Conservation (phyloP, 2,888 invertebrate genomes). For the Zygothrica quintamaculata region DNA sequence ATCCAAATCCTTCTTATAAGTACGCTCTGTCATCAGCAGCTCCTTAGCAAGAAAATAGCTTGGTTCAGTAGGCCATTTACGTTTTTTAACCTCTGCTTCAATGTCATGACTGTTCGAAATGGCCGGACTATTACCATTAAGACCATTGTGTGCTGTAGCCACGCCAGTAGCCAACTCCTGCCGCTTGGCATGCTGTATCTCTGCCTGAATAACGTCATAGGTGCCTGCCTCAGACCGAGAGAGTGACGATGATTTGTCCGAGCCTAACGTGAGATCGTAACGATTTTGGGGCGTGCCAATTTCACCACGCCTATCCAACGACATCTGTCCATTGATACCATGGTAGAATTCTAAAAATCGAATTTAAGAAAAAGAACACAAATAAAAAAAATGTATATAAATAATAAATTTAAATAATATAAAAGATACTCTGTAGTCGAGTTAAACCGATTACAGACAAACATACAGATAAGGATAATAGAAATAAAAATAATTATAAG, state of each 20-base stretch:
- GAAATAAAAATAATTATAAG: no score
- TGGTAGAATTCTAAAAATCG: constrained; percentile 81
- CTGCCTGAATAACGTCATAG: constrained; percentile 84
- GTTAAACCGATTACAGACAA: no score
- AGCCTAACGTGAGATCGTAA: constrained; percentile 83
- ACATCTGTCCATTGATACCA: constrained; percentile 85
- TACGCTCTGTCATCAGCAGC: constrained; percentile 97
- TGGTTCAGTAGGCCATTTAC: constrained; percentile 88
- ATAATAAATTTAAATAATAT: constrained; percentile 10
- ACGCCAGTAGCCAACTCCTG: constrained; percentile 78
- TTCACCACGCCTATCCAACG: constrained; percentile 84
- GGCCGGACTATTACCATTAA: constrained; percentile 51
- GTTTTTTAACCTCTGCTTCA: constrained; percentile 83
- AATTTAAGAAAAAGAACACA: constrained; percentile 3
- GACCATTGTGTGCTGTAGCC: constrained; percentile 74
- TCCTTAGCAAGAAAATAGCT: constrained; percentile 95
- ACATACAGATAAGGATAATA: no score
- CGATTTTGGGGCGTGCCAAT: constrained; percentile 77
- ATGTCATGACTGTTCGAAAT: constrained; percentile 54
- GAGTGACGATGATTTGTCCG: constrained; percentile 84
- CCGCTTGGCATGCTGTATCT: constrained; percentile 82
- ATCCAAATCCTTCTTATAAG: constrained; percentile 97
- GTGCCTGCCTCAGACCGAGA: constrained; percentile 84
- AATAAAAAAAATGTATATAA: constrained; percentile 1
- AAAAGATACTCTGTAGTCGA: not conserved